Base-by-base conservation (phyloP, 2,888 invertebrate species). In the Tenthredo distinguenda region DNA sequence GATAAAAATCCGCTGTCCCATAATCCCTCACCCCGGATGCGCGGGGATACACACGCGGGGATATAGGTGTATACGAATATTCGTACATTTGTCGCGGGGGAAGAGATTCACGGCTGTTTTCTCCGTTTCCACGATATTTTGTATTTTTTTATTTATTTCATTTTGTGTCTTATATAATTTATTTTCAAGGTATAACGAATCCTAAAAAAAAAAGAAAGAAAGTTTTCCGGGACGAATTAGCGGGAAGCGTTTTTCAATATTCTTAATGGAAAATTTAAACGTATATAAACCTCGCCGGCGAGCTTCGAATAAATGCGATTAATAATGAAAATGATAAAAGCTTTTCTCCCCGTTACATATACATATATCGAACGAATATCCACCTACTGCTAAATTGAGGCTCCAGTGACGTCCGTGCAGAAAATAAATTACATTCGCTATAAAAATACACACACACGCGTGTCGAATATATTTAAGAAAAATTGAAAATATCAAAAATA, bases 201-300 rank as follows among this genome's bases (percentile, higher is more conserved):
- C n/a, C 1, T 1, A 4, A 26, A 26, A 26, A 26, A 26, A 26
- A 26, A 26, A 26, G 26, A 1, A 12, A 47, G 18, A 55, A 55
- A n/a, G 2, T 55, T n/a, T n/a, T 1, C 4, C n/a, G 6, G 3
- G n/a, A 26, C 4, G 21, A 26, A 26, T 5, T n/a, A 9, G 21
- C 12, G 10, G 9, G 12, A 5, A 62, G 1, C 1, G 34, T 34
- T 34, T 71, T 15, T 34, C 71, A 71, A 71, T 71, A 71, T 71
- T 71, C 71, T 71, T 71, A 71, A 71, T 37, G 71, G 71, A 71
- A 71, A 71, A 71, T 71, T 71, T 71, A 71, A 71, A 31, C 71
- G 71, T 37, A 71, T 31, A 68, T 2, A 10, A 26, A 68, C 62
- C n/a, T 1, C 26, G 2, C 26, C 26, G 0, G 31, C 62, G 62